These are phyloP conservation scores for Denticeps clupeoides DNA, from an alignment of 2,797 vertebrate species.

Conservation along the genomic window DNA sequence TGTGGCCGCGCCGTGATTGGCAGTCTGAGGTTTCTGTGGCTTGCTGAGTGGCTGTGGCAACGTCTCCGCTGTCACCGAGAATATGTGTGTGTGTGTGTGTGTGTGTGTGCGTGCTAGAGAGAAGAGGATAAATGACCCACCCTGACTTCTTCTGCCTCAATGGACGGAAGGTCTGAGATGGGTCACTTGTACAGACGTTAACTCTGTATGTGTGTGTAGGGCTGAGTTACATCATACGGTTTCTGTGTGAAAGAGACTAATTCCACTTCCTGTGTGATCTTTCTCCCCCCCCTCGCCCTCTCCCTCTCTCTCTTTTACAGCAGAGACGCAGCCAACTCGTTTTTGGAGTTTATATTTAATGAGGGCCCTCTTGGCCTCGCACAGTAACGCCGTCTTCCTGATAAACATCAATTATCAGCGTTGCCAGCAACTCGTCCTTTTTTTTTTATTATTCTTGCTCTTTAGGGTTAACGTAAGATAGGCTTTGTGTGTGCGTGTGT, in stretches of 20 bases:
- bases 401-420: slow-evolving; percentile 3
- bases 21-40: neutral
- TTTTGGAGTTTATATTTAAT: neutral
- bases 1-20: slow-evolving; percentile 1
- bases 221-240: no score
- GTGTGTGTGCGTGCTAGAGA: neutral
- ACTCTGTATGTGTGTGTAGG: slow-evolving; percentile 1
- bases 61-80: no score
- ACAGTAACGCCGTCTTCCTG: neutral
- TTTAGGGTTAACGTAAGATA: no score
- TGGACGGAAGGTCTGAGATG: neutral
- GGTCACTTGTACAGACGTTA: slow-evolving; percentile 7
- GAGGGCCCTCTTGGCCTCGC: neutral
- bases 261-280: slow-evolving; percentile 23
- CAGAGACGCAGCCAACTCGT: no score
- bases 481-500: neutral
- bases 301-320: no score
- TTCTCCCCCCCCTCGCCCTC: neutral
- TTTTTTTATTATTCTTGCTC: neutral
- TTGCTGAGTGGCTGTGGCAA: neutral
- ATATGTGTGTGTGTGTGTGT: neutral
- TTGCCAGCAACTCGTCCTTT: no score
- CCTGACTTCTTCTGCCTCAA: neutral
- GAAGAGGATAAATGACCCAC: no score
- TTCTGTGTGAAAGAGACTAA: no score